These are phyloP conservation scores for Protosalanx chinensis DNA, from an alignment of 2,797 vertebrate genomes.

Conservation along the genomic window DNA sequence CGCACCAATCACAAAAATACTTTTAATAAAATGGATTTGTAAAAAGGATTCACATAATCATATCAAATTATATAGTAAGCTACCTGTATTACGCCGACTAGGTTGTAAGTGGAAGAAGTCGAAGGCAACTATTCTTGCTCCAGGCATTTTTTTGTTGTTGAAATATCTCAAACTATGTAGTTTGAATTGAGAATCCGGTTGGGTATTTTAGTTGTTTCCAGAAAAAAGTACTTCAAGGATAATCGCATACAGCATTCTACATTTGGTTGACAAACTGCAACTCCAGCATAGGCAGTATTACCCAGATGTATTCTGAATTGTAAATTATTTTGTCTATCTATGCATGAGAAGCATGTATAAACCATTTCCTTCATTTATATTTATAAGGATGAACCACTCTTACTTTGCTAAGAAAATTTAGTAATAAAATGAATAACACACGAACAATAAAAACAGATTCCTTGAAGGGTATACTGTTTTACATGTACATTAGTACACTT, in stretches of 20 bases:
- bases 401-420: neutral
- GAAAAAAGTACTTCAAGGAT: slow-evolving; percentile 25
- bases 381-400: neutral
- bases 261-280: slow-evolving; percentile 26
- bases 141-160: slow-evolving; percentile 20
- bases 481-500: neutral
- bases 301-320: no score
- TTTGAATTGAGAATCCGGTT: slow-evolving; percentile 26
- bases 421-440: neutral
- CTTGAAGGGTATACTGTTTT: slow-evolving; percentile 9
- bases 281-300: neutral
- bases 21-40: slow-evolving; percentile 64
- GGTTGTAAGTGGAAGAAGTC: slow-evolving; percentile 16
- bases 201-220: slow-evolving; percentile 30
- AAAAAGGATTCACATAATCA: slow-evolving; percentile 63
- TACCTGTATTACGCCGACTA: slow-evolving; percentile 16
- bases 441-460: neutral
- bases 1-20: slow-evolving; percentile 73
- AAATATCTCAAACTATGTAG: slow-evolving; percentile 10
- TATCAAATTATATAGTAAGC: slow-evolving; percentile 57
- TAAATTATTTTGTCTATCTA: no score
- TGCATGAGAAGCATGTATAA: neutral
- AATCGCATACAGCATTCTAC: slow-evolving; percentile 15
- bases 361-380: neutral
- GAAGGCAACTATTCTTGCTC: slow-evolving; percentile 25